Base-by-base conservation (phyloP, 2,797 vertebrate species). In the Vultur gryphus region DNA sequence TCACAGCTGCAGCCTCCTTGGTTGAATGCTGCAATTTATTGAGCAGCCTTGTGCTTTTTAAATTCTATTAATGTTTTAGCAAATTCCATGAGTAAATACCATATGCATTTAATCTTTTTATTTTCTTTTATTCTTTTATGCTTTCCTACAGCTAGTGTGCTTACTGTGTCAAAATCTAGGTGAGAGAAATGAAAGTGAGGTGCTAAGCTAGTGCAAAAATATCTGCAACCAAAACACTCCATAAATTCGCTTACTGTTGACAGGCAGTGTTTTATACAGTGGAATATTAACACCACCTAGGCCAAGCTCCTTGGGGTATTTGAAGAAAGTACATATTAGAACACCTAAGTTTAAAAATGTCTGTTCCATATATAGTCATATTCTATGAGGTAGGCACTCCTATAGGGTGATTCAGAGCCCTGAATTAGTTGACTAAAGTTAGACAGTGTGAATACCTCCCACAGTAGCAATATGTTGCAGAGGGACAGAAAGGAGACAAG, bases 361-460 rank as follows among this genome's bases (percentile, higher is more conserved):
- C 51, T 83, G 62, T 90, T 94, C 95, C 90, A 67, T 96, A 92
- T 94, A 93, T 87, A 94, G 95, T 83, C 71, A 87, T 94, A 89
- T 94, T 95, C 25, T 79, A 10, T 77, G 89, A 95, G 59, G 83
- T 62, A 94, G 93, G 71, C 71, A 92, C 75, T 96, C 70, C 48
- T 80, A 73, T 43, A 90, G 89, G 72, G 82, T 96, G 95, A 97
- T 81, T 93, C 88, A 95, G 92, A 89, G 73, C 46, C 81, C 96
- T 82, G 75, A 94, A 92, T 95, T 95, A 95, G 84, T 93, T 90
- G 69, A 82, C 89, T 87, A 93, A 92, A 96, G 89, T 85, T 96
- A 95, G 91, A 86, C 54, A 82, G 95, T 91, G 93, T 70, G 92
- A 97, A 92, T 91, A 57, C 82, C 84, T 97, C 96, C 97, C 89